These are phyloP conservation scores for Synergus gifuensis DNA, from an alignment of 2,888 invertebrate genomes.

Conservation along the genomic window DNA sequence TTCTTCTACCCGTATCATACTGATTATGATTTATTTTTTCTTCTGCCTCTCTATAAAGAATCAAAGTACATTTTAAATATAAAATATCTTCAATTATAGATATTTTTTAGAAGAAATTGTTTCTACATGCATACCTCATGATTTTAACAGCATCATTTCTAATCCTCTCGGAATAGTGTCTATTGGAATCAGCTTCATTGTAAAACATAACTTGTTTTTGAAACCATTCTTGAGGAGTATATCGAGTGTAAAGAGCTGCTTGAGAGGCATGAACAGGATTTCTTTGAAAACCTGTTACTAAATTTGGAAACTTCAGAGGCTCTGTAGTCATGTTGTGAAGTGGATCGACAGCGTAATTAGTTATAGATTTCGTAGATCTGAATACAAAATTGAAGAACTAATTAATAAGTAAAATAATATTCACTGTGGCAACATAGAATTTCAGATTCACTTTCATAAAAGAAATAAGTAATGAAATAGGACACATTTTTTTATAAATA, in stretches of 20 bases:
- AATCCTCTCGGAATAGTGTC: constrained; percentile 89
- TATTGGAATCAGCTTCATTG: constrained; percentile 92
- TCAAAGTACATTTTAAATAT: not conserved
- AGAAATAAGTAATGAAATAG: not conserved
- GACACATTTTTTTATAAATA: not conserved
- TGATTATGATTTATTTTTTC: constrained; percentile 88
- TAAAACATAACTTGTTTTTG: constrained; percentile 90
- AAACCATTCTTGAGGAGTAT: constrained; percentile 94
- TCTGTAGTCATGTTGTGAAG: constrained; percentile 87
- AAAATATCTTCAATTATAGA: no score
- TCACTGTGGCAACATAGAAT: not conserved
- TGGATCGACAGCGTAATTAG: constrained; percentile 87
- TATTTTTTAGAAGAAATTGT: not conserved
- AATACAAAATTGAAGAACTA: constrained; percentile 51
- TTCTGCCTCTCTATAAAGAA: constrained; percentile 84
- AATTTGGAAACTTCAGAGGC: constrained; percentile 88
- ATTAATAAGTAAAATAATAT: constrained; percentile 15
- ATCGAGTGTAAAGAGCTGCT: constrained; percentile 92
- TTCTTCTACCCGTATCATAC: constrained; percentile 90
- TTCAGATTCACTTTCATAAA: not conserved
- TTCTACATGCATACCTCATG: constrained; percentile 80
- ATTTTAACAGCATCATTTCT: constrained; percentile 89
- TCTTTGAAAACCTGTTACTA: constrained; percentile 89
- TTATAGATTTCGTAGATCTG: constrained; percentile 85
- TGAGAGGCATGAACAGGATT: constrained; percentile 91